Percentiles rank a stretch among this genome's conserved stretches.
Conservation (phyloP, 2,888 invertebrate genomes). For the Laspeyria flexula region DNA sequence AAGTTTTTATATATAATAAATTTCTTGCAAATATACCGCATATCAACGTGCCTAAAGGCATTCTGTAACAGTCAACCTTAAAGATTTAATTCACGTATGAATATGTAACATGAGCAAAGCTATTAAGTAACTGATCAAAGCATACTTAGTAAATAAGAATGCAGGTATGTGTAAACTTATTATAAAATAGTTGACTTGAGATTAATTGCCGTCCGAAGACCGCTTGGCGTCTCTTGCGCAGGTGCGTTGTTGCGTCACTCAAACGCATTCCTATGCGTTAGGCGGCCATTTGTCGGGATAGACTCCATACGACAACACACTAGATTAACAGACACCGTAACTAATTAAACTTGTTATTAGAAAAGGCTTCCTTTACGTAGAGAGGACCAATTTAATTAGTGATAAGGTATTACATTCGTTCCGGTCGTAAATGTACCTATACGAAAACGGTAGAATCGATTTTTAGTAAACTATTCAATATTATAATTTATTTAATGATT, state of each 20-base stretch:
- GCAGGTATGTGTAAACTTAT: conserved; percentile 41
- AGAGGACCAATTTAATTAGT: neutral
- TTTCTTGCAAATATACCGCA: too few species aligned
- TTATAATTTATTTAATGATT: neutral
- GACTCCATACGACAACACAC: conserved; percentile 13
- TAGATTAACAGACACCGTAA: conserved; percentile 6
- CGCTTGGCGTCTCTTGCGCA: conserved; percentile 73
- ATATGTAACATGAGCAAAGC: too few species aligned
- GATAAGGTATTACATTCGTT: neutral
- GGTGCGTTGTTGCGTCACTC: conserved; percentile 60
- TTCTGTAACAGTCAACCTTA: too few species aligned
- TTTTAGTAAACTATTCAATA: too few species aligned
- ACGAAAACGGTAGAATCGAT: too few species aligned
- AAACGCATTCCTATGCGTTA: conserved; percentile 56
- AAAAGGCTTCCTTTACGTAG: neutral
- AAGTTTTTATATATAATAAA: too few species aligned
- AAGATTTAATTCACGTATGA: too few species aligned
- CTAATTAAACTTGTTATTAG: conserved; percentile 4
- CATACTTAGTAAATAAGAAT: conserved; percentile 12
- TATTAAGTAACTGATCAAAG: neutral
- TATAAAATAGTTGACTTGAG: conserved; percentile 65
- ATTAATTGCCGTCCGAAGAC: conserved; percentile 73
- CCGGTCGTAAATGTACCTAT: too few species aligned
- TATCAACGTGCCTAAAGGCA: too few species aligned
- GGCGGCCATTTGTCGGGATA: conserved; percentile 29